phyloP scores from a whole-genome alignment of 2,113 vertebrate species.

The Puntigrus tetrazona region DNA sequence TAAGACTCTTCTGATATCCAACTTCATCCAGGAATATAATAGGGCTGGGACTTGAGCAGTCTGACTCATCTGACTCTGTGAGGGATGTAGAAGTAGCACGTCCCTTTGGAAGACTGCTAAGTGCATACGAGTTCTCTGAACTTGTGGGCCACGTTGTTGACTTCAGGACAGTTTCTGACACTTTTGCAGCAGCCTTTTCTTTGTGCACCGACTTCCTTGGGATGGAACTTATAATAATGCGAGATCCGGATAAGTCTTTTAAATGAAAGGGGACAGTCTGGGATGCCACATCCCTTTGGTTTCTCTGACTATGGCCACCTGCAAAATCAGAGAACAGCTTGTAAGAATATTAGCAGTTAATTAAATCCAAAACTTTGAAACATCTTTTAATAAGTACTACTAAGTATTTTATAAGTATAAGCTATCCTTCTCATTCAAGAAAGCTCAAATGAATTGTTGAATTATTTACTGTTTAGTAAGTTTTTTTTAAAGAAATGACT shows the following conservation, averaged over 20 bases:
- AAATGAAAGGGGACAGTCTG: slow-evolving; percentile 80
- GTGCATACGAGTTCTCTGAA: slow-evolving; percentile 82
- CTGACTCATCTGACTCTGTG: slow-evolving; percentile 91
- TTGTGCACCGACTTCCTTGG: slow-evolving; percentile 72
- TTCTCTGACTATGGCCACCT: slow-evolving; percentile 74
- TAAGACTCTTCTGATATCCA: slow-evolving; percentile 94
- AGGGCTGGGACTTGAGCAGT: slow-evolving; percentile 95
- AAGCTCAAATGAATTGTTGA: neutral
- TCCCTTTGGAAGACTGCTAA: slow-evolving; percentile 73
- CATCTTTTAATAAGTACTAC: neutral
- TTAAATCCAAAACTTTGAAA: neutral
- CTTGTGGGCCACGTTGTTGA: slow-evolving; percentile 76
- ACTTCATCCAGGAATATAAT: slow-evolving; percentile 98
- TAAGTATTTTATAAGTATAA: too few species aligned
- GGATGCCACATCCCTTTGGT: slow-evolving; percentile 84
- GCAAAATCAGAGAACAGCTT: slow-evolving; percentile 21
- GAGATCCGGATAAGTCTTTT: slow-evolving; percentile 78
- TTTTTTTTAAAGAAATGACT: neutral
- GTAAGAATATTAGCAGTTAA: neutral
- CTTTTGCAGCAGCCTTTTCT: slow-evolving; percentile 71
- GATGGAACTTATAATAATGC: slow-evolving; percentile 74
- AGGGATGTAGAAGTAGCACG: slow-evolving; percentile 74
- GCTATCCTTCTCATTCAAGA: neutral
- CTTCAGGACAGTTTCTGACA: slow-evolving; percentile 78
- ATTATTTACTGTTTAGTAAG: neutral